Evolutionary conservation across 2,888 invertebrate species (phyloP), one percentile per base, ranked within the genome.

Genomic region (Drosophila diplacantha): DNA sequence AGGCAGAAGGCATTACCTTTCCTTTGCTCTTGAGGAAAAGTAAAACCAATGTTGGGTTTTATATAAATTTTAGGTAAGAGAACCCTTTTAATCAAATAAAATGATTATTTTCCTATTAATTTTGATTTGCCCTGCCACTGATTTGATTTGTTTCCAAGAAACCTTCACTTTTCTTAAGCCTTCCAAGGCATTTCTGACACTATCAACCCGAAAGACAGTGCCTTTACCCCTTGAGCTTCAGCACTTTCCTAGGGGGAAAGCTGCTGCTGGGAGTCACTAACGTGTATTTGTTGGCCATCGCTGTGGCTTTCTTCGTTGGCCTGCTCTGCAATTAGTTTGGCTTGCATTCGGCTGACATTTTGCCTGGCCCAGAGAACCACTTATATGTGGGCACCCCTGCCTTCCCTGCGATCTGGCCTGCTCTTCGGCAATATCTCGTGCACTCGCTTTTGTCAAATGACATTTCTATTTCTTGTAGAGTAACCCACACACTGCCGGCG

Each of bases 341-440:
- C 77, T 81, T 81, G 83, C 81, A 81, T 83, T 82, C 73, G 67
- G 72, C 77, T 81, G 83, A 79, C 81, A 81, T 79, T 81, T 79
- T 68, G 72, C 53, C 49, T 61, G 53, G 56, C 63, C 61, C 59
- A 22, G 38, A 24, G 39, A 41, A 47, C 41, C 54, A 47, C 9
- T 24, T 9, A 3, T n/a, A n/a, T n/a, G n/a, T n/a, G n/a, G n/a
- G n/a, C 3, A 5, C 24, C 20, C 5, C 12, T 1, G 11, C 26
- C 8, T 32, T 34, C 56, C 29, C 34, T 39, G 14, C 49, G 37
- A 47, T 43, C 32, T 55, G 34, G 32, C 46, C 18, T 31, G 43
- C 47, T 55, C 22, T 69, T 53, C 49, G 65, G 59, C 71, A 61
- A 62, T 64, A 79, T 73, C 79, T 75, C 72, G 81, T 76, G 69